Conservation (phyloP, 2,888 invertebrate species). For the Eretmocerus hayati region DNA sequence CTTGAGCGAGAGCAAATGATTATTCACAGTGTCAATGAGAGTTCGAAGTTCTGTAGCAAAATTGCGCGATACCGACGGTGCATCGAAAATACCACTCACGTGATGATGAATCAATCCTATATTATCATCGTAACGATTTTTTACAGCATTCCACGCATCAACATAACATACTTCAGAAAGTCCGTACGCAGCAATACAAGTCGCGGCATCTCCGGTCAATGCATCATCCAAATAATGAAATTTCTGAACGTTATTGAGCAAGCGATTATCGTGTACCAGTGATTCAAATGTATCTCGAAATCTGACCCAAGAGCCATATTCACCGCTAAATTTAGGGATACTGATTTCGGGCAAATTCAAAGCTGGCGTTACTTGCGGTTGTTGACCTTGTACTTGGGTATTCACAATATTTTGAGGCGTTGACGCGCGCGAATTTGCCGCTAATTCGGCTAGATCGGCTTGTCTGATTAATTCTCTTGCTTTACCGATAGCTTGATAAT, state of each 20-base stretch:
- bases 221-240: slow-evolving; percentile 1
- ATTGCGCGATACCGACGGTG: neutral
- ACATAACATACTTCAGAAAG: neutral
- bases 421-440: too few species aligned
- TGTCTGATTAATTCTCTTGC: too few species aligned
- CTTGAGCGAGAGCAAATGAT: slow-evolving; percentile 3
- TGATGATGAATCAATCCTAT: neutral
- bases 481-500: too few species aligned
- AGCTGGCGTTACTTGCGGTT: too few species aligned
- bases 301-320: too few species aligned
- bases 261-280: neutral
- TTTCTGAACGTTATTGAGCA: neutral
- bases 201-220: neutral
- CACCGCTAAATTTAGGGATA: too few species aligned
- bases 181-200: neutral
- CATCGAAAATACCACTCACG: neutral
- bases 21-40: slow-evolving; percentile 1
- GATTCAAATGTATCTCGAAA: neutral
- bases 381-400: too few species aligned
- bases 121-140: neutral
- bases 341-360: too few species aligned
- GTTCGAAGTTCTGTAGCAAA: neutral
- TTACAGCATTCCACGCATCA: neutral
- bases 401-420: too few species aligned
- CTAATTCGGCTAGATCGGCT: too few species aligned